These are phyloP conservation scores for Callionymus lyra DNA, from an alignment of 2,113 vertebrate species.

Conservation along the genomic window DNA sequence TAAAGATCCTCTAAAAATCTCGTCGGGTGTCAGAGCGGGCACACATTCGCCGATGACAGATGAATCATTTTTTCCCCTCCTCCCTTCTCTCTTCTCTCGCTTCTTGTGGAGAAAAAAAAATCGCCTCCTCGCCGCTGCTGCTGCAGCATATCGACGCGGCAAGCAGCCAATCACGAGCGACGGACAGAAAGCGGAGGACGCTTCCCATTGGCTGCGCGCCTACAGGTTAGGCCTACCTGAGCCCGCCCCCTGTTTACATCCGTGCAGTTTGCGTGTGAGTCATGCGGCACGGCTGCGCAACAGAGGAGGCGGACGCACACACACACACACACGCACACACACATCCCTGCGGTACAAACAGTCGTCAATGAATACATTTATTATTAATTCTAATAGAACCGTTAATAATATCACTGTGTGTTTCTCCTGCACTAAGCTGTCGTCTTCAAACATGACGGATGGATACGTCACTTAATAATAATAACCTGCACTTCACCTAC, in stretches of 20 bases:
- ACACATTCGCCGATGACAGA: constrained; percentile 55
- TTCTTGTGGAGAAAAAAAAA: constrained; percentile 37
- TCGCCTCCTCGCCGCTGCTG: constrained; percentile 32
- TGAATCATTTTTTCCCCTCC: constrained; percentile 45
- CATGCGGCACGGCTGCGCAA: constrained; percentile 63
- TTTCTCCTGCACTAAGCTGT: too few species aligned
- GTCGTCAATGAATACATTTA: background rate
- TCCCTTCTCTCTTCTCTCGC: constrained; percentile 7
- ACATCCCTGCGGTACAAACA: background rate
- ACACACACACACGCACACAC: background rate
- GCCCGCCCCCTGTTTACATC: constrained; percentile 64
- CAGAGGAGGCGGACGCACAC: constrained; percentile 24
- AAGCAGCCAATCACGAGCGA: constrained; percentile 39
- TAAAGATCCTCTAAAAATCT: too few species aligned
- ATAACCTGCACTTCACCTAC: background rate
- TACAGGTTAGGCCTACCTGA: constrained; percentile 43
- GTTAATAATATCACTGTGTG: too few species aligned
- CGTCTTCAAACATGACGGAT: too few species aligned
- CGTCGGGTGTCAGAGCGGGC: constrained; percentile 33
- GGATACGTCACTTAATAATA: too few species aligned
- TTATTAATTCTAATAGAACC: too few species aligned
- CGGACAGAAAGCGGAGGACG: background rate
- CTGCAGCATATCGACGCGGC: constrained; percentile 25
- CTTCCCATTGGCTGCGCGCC: constrained; percentile 25
- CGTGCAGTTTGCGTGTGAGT: constrained; percentile 49